Evolutionary conservation across 2,797 vertebrate genomes (phyloP).

Genomic region (Notamacropus eugenii): DNA sequence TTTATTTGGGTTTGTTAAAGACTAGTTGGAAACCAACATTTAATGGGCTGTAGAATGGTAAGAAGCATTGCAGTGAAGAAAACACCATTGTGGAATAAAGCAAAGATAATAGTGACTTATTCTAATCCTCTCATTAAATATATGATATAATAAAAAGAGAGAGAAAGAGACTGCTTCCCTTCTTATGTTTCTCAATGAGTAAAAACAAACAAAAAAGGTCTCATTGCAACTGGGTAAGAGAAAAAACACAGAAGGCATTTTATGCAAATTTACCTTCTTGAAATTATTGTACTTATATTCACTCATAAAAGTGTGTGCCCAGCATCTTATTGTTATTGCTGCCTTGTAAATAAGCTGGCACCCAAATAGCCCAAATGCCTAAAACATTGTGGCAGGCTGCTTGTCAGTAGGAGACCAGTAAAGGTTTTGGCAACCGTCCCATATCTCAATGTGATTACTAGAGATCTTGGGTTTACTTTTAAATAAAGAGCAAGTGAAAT

Average conservation of each 20-base stretch:
- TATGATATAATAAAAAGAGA: conserved; percentile 15
- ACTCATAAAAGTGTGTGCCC: neutral
- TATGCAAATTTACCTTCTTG: neutral
- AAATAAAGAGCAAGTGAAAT: neutral
- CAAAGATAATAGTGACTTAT: conserved; percentile 1
- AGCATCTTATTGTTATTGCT: neutral
- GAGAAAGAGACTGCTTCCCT: conserved; percentile 10
- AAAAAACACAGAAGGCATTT: neutral
- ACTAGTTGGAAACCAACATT: neutral
- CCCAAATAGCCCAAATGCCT: neutral
- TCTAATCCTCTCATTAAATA: conserved; percentile 2
- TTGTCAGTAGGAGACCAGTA: neutral
- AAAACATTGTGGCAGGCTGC: neutral
- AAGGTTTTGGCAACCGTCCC: neutral
- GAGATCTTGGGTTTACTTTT: neutral
- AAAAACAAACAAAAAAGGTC: neutral
- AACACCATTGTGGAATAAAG: neutral
- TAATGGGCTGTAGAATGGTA: neutral
- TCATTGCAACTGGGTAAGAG: neutral
- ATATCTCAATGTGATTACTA: neutral
- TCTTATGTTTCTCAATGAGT: conserved; percentile 2
- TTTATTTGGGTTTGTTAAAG: neutral
- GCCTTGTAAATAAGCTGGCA: neutral
- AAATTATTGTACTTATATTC: conserved; percentile 9
- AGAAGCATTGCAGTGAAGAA: neutral